Conservation (phyloP, 2,888 invertebrate species). For the Cremastinae sp. region DNA sequence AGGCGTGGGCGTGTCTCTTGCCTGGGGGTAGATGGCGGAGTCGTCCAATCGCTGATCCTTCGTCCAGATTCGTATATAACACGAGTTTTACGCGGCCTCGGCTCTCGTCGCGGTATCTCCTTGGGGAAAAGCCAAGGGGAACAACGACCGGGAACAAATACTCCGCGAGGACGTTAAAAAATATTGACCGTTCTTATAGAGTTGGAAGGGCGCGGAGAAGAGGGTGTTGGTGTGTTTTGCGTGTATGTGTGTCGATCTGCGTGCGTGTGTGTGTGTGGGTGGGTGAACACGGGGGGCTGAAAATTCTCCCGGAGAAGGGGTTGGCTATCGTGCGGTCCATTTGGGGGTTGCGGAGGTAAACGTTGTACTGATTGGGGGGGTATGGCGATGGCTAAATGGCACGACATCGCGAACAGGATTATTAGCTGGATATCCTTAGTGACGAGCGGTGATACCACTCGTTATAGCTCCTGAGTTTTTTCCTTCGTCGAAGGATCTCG, state of each 20-base stretch:
- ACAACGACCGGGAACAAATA: conserved; percentile 34
- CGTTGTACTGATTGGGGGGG: conserved; percentile 63
- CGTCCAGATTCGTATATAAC: conserved; percentile 61
- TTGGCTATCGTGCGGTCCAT: conserved; percentile 77
- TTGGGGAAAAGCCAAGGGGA: conserved; percentile 53
- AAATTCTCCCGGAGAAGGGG: conserved; percentile 41
- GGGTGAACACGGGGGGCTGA: conserved; percentile 2
- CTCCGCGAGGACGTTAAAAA: conserved; percentile 70
- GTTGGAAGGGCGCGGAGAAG: neutral
- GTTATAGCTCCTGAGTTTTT: conserved; percentile 41
- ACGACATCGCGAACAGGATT: conserved; percentile 76
- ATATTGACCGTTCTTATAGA: conserved; percentile 76
- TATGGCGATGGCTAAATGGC: conserved; percentile 73
- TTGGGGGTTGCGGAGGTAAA: conserved; percentile 78
- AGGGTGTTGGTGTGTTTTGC: too few relatives aligned
- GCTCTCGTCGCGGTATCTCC: conserved; percentile 57
- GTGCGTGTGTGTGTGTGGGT: too few relatives aligned
- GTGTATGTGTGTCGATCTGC: too few relatives aligned
- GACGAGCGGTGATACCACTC: conserved; percentile 66
- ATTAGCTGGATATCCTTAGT: conserved; percentile 75
- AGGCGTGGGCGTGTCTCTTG: conserved; percentile 68
- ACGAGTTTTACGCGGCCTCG: conserved; percentile 28
- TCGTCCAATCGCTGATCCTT: conserved; percentile 68
- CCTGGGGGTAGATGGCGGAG: conserved; percentile 68
- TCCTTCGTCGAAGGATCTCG: conserved; percentile 33